Evolutionary conservation across 2,888 invertebrate genomes (phyloP), one percentile per base, ranked within the genome.

Genomic region (Chymomyza fuscimana): DNA sequence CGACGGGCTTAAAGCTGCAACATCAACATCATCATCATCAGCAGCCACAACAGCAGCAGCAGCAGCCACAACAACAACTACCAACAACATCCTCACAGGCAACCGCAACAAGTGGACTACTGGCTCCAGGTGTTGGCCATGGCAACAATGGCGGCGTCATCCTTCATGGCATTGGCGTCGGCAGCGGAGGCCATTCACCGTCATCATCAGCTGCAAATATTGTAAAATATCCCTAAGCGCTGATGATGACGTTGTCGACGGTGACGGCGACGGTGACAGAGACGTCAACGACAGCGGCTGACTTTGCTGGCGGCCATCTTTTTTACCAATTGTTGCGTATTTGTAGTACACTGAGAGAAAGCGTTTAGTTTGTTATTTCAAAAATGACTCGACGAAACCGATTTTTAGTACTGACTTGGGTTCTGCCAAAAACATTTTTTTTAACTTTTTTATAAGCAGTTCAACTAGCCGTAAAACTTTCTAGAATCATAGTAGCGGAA

Each of bases 161-260:
- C 79, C 40, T 46, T 10, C 40, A 46, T 56, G 66, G 52, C 76
- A 75, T 65, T 79, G 72, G 70, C 69, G 60, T 52, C 15, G 68
- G 46, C 76, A 75, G 65, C 80, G 73, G 70, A 67, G 60, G 56
- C 25, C 25, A 29, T 7, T 4, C 36, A 9, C 15, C 36, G 19
- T 62, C 80, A 71, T 65, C 76, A 61, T 29, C 58, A 22, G 56
- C 81, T 32, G 63, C 81, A 65, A 82, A 81, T 69, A 77, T 89
- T 81, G 89, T 90, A 63, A 89, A 89, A 80, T 90, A 90, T 82
- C 89, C 89, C 69, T 90, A 84, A 40, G 64, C 19, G 25, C 25
- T 54, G 16, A 5, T 9, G 7, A 54, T 19, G 54, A 25, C 25
- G 25, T 19, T 25, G 25, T 16, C 56, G 58, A 58, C 58, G 25